Conservation (phyloP, 2,797 vertebrate genomes). For the Danio albolineatus region DNA sequence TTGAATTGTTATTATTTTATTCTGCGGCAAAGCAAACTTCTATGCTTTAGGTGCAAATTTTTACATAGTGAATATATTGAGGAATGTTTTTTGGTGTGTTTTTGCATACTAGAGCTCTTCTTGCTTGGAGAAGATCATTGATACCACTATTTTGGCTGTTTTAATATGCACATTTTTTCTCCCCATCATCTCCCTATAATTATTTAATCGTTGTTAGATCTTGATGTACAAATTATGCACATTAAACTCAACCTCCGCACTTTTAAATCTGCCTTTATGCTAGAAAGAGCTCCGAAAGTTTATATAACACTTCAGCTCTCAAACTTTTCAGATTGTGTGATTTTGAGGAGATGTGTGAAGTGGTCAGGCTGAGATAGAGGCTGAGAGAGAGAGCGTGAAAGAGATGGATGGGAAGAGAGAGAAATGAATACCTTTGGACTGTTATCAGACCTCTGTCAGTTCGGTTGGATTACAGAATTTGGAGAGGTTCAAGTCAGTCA, state of each 20-base stretch:
- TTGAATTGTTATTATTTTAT: too few relatives aligned
- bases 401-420: slow-evolving; percentile 10
- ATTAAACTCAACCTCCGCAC: slow-evolving; percentile 27
- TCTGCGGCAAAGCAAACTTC: too few relatives aligned
- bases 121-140: not conserved
- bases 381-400: not conserved
- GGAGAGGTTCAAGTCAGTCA: slow-evolving; percentile 17
- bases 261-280: slow-evolving; percentile 1
- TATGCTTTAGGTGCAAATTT: not conserved
- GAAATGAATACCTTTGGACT: slow-evolving; percentile 35
- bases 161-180: slow-evolving; percentile 53
- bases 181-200: slow-evolving; percentile 51
- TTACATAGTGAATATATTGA: not conserved
- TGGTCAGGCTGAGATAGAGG: not conserved
- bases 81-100: not conserved
- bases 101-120: not conserved
- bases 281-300: not conserved
- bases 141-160: slow-evolving; percentile 44
- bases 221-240: slow-evolving; percentile 63
- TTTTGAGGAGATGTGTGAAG: not conserved
- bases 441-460: slow-evolving; percentile 34
- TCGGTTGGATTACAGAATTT: slow-evolving; percentile 12
- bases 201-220: slow-evolving; percentile 65
- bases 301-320: slow-evolving; percentile 20
- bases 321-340: slow-evolving; percentile 10